Evolutionary conservation across 2,797 vertebrate genomes (phyloP), one percentile per base, ranked within the genome.

Genomic region (Glossophaga mutica): DNA sequence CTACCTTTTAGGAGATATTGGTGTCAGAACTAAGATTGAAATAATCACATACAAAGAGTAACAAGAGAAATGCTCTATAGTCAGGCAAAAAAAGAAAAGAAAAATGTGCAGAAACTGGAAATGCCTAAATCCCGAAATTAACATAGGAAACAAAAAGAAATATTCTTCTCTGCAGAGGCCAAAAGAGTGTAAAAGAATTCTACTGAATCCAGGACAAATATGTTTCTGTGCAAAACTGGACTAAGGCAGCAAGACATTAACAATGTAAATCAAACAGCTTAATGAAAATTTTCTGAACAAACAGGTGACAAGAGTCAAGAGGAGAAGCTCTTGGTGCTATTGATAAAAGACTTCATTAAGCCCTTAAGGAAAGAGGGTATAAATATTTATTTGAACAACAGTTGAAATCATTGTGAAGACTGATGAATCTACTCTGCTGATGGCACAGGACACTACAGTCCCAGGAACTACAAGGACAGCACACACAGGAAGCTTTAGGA

Each of bases 261-360:
- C 37, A 78, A 65, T 46, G 21, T 77, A 95, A 94, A 78, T 24
- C 32, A 90, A 87, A 90, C 7, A 78, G 18, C 32, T 67, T 70
- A 85, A 92, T 52, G 44, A 71, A 81, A 91, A 50, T 24, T 59
- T 92, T 88, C 22, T 21, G 95, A 93, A 85, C 1, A 15, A 91
- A 71, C 77, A 81, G 71, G 62, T 92, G 21, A n/a, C 84, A 96
- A 67, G 94, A 48, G 67, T 94, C 73, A 74, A 92, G 16, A 59
- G 22, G 50, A 96, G 70, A 82, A 77, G 50, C 71, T 90, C 67
- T 91, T 26, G 0, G 24, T 55, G 39, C n/a, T 81, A 42, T 77
- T 90, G 90, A 84, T 55, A 89, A 94, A 94, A 68, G 52, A 94
- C 90, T 95, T 91, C 89, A 86, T 92, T 86, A 84, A 65, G 52